Evolutionary conservation across 2,888 invertebrate genomes (phyloP), one percentile per base, ranked within the genome.

Genomic region (Lochmaea capreae): DNA sequence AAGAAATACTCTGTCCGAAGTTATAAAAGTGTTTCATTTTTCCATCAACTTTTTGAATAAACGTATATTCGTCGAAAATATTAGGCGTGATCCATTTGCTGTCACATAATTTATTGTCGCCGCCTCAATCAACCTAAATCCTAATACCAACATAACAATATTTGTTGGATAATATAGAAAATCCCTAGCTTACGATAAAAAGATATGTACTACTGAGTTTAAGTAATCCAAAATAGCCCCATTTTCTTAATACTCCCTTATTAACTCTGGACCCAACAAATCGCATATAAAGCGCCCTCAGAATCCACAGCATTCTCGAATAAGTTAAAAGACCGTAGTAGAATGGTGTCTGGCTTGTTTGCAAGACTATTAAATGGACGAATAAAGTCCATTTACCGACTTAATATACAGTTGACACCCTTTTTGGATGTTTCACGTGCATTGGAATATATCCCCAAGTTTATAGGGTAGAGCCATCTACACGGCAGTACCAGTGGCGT

Each of bases 391-490:
- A 72, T 76, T 76, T 71, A 68, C 68, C 68, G 71, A 72, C 73
- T 76, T 76, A 73, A 73, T 76, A 73, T 70, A 65, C 61, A 62
- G 74, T 74, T 73, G 70, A 70, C 75, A 73, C 75, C 71, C 73
- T 76, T 68, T 75, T 72, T 68, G 62, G 65, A 49, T 59, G 10
- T 73, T 67, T 75, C 71, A 71, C 73, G 68, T 71, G 72, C 75
- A 73, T 57, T 62, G 72, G 72, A 75, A 71, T 73, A 71, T 66
- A 76, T 73, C 71, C 65, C 42, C 54, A 33, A 71, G 74, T 74
- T 71, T 74, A 74, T 67, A 52, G 14, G n/a, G 14, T 16, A 14
- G 14, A 11, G 1, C 33, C 33, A 43, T 52, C 9, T 11, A 43
- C 14, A 8, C 8, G 46, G 42, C 4, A 42, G 12, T 3, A 57